These are phyloP conservation scores for Recurvirostra avosetta DNA, from an alignment of 2,113 vertebrate genomes.

Conservation along the genomic window DNA sequence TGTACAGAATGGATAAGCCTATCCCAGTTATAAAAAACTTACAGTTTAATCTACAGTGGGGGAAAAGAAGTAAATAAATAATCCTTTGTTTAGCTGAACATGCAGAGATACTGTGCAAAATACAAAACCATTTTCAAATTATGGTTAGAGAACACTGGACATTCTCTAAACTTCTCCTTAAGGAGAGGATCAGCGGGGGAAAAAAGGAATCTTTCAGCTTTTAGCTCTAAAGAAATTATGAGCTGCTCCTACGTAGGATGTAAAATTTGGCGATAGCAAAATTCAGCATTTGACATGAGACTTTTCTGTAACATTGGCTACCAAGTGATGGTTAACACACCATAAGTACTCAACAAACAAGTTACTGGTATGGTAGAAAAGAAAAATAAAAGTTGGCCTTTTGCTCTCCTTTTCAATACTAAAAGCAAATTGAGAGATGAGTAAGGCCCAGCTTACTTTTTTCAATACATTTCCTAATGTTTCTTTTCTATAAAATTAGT, in stretches of 20 bases:
- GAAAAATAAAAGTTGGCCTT: neutral
- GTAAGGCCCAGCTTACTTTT: neutral
- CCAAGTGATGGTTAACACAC: neutral
- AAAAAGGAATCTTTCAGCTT: neutral
- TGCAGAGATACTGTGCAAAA: neutral
- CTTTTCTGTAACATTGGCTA: neutral
- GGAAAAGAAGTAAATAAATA: neutral
- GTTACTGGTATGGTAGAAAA: neutral
- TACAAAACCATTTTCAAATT: neutral
- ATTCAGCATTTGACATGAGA: neutral
- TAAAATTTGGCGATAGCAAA: neutral
- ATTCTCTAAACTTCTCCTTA: neutral
- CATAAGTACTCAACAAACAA: fast-evolving
- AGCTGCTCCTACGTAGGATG: neutral
- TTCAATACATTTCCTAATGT: neutral
- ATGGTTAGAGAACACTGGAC: neutral
- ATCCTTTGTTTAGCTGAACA: neutral
- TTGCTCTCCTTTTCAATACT: neutral
- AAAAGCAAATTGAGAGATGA: neutral
- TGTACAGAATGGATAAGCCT: neutral
- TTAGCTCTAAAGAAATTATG: neutral
- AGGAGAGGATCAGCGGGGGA: neutral
- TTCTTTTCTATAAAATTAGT: neutral
- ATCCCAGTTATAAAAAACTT: neutral
- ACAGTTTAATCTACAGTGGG: neutral